Percentiles rank a stretch among this genome's conserved stretches.
Evolutionary conservation across 2,113 vertebrate genomes (phyloP).

Genomic region (Hipposideros armiger): DNA sequence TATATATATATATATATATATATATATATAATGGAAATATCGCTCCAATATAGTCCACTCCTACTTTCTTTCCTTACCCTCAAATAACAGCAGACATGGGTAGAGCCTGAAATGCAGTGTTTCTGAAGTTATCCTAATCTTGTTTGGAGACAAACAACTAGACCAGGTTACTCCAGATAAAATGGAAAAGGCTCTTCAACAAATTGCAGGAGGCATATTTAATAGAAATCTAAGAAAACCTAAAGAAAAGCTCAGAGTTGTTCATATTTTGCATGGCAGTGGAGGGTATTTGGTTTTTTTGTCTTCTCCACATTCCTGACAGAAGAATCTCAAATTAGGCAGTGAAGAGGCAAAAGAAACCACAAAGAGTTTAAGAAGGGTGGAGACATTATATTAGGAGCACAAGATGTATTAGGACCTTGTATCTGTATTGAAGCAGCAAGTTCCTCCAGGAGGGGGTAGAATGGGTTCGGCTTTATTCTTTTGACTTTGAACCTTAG

Average conservation of each 20-base stretch:
- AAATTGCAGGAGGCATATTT: not conserved
- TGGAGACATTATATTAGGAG: not conserved
- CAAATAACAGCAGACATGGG: not conserved
- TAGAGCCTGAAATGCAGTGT: not conserved
- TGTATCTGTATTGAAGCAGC: not conserved
- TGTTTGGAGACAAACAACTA: not conserved
- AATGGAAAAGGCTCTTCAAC: not conserved
- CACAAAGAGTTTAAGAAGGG: not conserved
- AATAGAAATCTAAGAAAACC: constrained; percentile 1
- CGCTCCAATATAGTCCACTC: not conserved
- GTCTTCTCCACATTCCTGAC: not conserved
- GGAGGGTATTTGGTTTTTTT: not conserved
- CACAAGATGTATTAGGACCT: too few species aligned
- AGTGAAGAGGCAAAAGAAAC: constrained; percentile 5
- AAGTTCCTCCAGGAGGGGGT: not conserved
- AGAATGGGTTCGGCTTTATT: not conserved
- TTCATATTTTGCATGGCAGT: not conserved
- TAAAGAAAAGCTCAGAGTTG: not conserved
- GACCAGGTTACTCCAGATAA: not conserved
- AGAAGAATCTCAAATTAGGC: not conserved
- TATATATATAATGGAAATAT: not conserved
- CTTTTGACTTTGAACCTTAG: not conserved
- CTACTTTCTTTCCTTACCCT: not conserved
- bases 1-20: too few species aligned
- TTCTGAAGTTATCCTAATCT: not conserved